These are phyloP conservation scores for Mormyrus iriodes DNA, from an alignment of 2,113 vertebrate species.

Conservation along the genomic window DNA sequence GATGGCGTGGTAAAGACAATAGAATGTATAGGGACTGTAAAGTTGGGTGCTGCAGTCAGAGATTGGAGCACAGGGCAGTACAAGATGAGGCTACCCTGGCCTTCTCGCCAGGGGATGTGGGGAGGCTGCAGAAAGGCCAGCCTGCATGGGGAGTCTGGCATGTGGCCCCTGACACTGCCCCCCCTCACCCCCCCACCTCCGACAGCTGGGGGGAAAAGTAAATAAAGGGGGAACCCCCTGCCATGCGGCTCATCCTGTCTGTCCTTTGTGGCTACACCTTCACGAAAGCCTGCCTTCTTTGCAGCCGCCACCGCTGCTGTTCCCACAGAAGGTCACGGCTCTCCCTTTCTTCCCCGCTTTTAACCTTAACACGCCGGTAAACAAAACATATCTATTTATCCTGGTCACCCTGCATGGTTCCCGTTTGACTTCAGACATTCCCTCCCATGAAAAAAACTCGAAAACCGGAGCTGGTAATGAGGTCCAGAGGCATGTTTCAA, in stretches of 20 bases:
- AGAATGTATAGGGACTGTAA: not conserved
- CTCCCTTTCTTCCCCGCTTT: not conserved
- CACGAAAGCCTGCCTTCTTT: not conserved
- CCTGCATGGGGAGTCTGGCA: slow-evolving; percentile 66
- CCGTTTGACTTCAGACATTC: not conserved
- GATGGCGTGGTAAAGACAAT: not conserved
- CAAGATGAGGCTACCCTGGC: no score
- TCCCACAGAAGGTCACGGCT: slow-evolving; percentile 5
- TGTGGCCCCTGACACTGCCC: slow-evolving; percentile 60
- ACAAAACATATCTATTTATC: slow-evolving; percentile 12
- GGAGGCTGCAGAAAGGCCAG: slow-evolving; percentile 48
- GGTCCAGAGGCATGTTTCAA: slow-evolving; percentile 21
- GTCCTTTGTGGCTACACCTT: slow-evolving; percentile 8
- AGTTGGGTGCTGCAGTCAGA: not conserved
- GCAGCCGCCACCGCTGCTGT: not conserved
- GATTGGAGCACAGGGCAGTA: not conserved
- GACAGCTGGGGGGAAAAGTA: slow-evolving; percentile 62
- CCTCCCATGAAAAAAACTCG: not conserved
- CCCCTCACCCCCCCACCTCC: slow-evolving; percentile 2
- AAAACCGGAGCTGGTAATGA: slow-evolving; percentile 10
- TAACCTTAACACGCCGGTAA: slow-evolving; percentile 6
- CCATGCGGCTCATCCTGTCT: slow-evolving; percentile 26
- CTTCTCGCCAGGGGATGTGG: not conserved
- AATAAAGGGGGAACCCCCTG: slow-evolving; percentile 59
- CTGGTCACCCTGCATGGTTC: not conserved